A percentile compares a stretch with the other conserved stretches of the same genome.
phyloP scores from a whole-genome alignment of 2,797 vertebrate species.

The Menidia menidia region DNA sequence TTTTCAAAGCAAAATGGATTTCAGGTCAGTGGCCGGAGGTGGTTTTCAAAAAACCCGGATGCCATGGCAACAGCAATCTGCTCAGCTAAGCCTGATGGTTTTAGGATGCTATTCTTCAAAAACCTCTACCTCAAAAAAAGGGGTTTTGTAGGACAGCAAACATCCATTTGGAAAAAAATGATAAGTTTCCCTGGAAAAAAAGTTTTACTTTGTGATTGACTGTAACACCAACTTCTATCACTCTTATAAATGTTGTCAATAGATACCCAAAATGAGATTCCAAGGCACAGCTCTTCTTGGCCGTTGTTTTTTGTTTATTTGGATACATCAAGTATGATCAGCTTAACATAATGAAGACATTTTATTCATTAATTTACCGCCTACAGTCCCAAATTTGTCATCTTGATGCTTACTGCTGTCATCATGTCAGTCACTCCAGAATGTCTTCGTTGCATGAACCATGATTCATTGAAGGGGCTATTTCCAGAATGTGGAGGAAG shows the following conservation, averaged over 20 bases:
- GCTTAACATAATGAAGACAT: conserved; percentile 27
- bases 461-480: conserved; percentile 60
- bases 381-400: conserved; percentile 54
- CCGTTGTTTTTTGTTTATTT: conserved; percentile 36
- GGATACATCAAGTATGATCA: conserved; percentile 30
- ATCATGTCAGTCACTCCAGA: conserved; percentile 58
- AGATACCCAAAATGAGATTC: neutral
- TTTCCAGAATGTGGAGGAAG: conserved; percentile 62
- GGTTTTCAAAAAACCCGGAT: conserved; percentile 15
- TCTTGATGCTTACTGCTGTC: conserved; percentile 58
- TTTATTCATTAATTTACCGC: conserved; percentile 37
- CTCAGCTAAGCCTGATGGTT: conserved; percentile 10
- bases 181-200: neutral
- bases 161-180: neutral
- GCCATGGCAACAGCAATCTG: conserved; percentile 37
- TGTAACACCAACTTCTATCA: no score
- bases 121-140: neutral
- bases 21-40: conserved; percentile 25
- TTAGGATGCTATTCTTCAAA: neutral
- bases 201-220: neutral
- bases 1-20: conserved; percentile 23
- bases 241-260: no score
- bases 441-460: conserved; percentile 41
- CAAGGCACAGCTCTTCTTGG: conserved; percentile 1
- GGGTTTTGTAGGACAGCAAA: neutral